Evolutionary conservation across 2,888 invertebrate genomes (phyloP).

Genomic region (Tyria jacobaeae): DNA sequence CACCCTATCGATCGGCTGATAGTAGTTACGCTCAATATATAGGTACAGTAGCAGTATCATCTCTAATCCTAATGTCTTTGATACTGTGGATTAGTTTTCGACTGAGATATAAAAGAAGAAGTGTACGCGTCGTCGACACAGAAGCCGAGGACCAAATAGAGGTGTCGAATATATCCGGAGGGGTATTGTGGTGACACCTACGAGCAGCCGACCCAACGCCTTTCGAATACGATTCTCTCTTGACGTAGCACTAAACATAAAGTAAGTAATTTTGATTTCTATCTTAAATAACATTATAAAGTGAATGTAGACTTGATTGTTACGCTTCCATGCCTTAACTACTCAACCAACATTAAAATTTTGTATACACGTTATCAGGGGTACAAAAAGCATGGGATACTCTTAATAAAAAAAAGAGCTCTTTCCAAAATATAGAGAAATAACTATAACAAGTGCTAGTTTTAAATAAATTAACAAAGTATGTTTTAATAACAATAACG

Average conservation of each 20-base stretch:
- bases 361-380: no score
- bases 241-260: conserved; percentile 79
- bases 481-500: no score
- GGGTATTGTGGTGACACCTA: conserved; percentile 91
- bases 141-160: conserved; percentile 85
- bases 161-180: conserved; percentile 88
- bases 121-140: conserved; percentile 59
- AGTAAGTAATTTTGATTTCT: conserved; percentile 63
- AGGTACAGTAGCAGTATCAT: conserved; percentile 86
- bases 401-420: no score
- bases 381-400: no score
- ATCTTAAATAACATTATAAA: background rate
- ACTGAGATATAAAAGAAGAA: conserved; percentile 74
- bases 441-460: no score
- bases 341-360: background rate
- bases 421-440: no score
- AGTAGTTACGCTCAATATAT: conserved; percentile 77
- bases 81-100: conserved; percentile 84
- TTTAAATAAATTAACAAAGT: background rate
- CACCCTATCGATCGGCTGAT: conserved; percentile 71
- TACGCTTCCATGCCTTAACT: background rate
- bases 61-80: conserved; percentile 84
- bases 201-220: conserved; percentile 86
- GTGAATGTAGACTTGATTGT: background rate
- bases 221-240: conserved; percentile 86